Evolutionary conservation across 2,113 vertebrate genomes (phyloP), one percentile per base, ranked within the genome.

Genomic region (Colaptes auratus): DNA sequence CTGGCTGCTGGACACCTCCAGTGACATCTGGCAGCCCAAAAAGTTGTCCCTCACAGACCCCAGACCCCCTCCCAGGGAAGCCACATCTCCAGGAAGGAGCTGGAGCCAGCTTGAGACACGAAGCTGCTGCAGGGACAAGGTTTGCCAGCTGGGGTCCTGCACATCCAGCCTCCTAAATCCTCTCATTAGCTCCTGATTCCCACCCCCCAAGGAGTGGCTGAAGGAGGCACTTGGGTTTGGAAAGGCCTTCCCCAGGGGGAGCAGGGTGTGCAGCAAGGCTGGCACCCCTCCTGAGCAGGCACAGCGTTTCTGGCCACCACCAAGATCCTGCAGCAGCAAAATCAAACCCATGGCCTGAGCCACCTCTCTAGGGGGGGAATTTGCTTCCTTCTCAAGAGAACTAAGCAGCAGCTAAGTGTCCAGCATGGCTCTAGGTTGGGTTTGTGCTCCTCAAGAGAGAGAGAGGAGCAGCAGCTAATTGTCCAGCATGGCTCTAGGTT

Each of bases 101-200:
- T 2, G 27, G 69, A 36, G n/a, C 35, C 58, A n/a, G 25, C 39
- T 39, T 39, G 39, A 39, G 39, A 12, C 39, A 39, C 12, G 6
- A 50, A 50, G 48, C 15, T 20, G 50, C 50, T 52, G 23, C 20
- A 72, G 6, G 56, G n/a, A 12, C 8, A 28, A 56, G 44, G 35
- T 7, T 11, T 7, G 12, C 53, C 42, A 50, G 0, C 1, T 16
- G 28, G 50, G 2, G 15, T 24, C 72, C 63, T 39, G 20, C 27
- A 15, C 48, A 27, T 10, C 31, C 23, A 48, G 39, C 42, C 24
- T 16, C 10, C 39, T 39, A 39, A 39, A 39, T 39, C 39, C 39
- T 39, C 39, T 39, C 39, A 39, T 39, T 39, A 39, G 39, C 39
- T 39, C n/a, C 59, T 2, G 6, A 42, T 1, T 8, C 48, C 48